These are phyloP conservation scores for Parotocinclus haroldoi DNA, from an alignment of 2,797 vertebrate species.

Conservation along the genomic window DNA sequence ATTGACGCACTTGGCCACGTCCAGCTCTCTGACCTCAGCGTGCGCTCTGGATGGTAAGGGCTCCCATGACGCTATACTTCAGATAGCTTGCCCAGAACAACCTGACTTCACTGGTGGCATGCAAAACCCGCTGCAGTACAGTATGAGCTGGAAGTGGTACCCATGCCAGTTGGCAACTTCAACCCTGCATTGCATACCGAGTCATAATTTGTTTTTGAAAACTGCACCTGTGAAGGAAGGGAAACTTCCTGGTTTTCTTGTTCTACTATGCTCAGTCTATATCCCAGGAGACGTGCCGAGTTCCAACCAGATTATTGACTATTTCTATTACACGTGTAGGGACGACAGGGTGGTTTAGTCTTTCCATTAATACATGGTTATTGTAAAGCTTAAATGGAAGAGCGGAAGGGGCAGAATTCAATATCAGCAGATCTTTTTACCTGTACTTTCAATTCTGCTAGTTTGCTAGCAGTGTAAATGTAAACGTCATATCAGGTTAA, in stretches of 20 bases:
- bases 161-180: conserved; percentile 11
- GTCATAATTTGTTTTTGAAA: conserved; percentile 21
- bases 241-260: conserved; percentile 26
- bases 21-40: conserved; percentile 59
- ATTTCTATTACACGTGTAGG: not conserved
- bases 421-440: not conserved
- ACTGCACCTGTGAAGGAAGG: conserved; percentile 24
- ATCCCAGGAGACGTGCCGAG: not conserved
- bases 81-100: not conserved
- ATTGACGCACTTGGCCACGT: conserved; percentile 65
- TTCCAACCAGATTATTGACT: conserved; percentile 6
- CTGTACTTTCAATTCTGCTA: no score
- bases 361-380: no score
- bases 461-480: no score
- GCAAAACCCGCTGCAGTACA: conserved; percentile 13
- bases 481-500: no score
- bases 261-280: conserved; percentile 6
- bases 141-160: conserved; percentile 6
- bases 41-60: conserved; percentile 78
- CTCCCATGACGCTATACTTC: not conserved
- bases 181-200: conserved; percentile 3
- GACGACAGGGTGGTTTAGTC: no score
- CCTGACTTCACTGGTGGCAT: not conserved
- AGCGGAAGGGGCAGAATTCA: not conserved
- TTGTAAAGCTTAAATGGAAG: not conserved